Evolutionary conservation across 1,140 invertebrate species (phyloP), one percentile per base, ranked within the genome.

Genomic region (Pectinophora gossypiella): DNA sequence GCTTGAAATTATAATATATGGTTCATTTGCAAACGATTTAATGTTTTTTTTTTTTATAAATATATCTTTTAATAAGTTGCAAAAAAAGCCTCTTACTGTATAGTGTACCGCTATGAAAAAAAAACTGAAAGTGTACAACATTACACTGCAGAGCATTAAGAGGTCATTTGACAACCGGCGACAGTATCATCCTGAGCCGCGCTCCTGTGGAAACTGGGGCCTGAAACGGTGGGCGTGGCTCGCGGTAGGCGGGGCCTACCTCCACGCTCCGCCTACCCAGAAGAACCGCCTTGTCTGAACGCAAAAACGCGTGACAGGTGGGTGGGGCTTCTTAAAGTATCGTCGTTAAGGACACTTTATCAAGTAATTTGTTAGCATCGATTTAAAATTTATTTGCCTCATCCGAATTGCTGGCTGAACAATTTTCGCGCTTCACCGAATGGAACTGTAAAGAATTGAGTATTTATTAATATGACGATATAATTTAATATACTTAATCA

Each of bases 321-420:
- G 83, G 83, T 60, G 80, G 68, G 15, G 47, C 58, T 76, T 60
- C 42, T 19, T 19, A 20, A 83, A 80, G 74, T 73, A 76, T 78
- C 62, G 73, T 79, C 71, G 75, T 78, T 76, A 78, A 76, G 77
- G 72, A 79, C 72, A 79, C 72, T 84, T 84, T 84, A 76, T 79
- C 77, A 84, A 84, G 71, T 79, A 77, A 84, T 84, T 84, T 81
- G 79, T 81, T 75, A 72, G 69, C 68, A 74, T 82, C 78, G 58
- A 83, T 76, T 70, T 75, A 72, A 74, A 81, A 77, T 81, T 68
- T 76, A 77, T 74, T 61, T 52, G 55, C 57, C 56, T 62, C 49
- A 54, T n/a, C 36, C 13, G 27, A 32, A 32, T 32, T 32, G 27
- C 27, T 32, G 9, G 9, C 9, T 32, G 27, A n/a, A 32, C 27